Percentiles rank a stretch among this genome's conserved stretches.
phyloP scores from a whole-genome alignment of 2,113 vertebrate species.

The Stomatorhinus ivindoensis region DNA sequence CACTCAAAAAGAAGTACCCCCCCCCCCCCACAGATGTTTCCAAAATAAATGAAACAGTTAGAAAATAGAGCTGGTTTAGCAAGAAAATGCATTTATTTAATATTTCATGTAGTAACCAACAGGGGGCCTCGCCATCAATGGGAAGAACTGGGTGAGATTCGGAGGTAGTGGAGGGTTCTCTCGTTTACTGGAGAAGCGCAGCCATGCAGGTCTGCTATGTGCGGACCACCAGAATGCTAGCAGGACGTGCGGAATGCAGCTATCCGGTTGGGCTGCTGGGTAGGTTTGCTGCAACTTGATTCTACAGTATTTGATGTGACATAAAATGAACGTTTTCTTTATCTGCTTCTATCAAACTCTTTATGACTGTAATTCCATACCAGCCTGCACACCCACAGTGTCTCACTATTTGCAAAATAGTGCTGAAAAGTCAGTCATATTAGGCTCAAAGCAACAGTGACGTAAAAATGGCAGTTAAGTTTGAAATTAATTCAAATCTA shows the following conservation, averaged over 20 bases:
- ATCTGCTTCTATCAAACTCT: not conserved
- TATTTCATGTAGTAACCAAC: not conserved
- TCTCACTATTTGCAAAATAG: not conserved
- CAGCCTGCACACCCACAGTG: not conserved
- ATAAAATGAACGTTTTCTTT: not conserved
- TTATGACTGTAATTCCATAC: not conserved
- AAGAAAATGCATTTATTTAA: not conserved
- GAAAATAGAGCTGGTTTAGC: not conserved
- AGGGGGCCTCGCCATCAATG: not conserved
- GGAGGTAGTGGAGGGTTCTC: not conserved
- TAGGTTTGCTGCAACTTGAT: not conserved
- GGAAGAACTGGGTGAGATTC: not conserved
- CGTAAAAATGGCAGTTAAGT: constrained; percentile 7
- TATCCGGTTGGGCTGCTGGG: not conserved
- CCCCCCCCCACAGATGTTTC: not conserved
- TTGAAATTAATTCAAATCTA: constrained; percentile 14
- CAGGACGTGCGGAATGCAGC: not conserved
- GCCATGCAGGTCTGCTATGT: not conserved
- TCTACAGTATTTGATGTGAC: not conserved
- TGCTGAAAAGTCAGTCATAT: not conserved
- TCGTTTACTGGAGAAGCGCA: not conserved
- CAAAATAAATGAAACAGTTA: not conserved
- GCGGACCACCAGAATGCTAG: not conserved
- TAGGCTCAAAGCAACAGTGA: not conserved
- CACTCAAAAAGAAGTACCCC: too few species aligned